These are phyloP conservation scores for Metopia argyrocephala DNA, from an alignment of 2,888 invertebrate genomes.

Conservation along the genomic window DNA sequence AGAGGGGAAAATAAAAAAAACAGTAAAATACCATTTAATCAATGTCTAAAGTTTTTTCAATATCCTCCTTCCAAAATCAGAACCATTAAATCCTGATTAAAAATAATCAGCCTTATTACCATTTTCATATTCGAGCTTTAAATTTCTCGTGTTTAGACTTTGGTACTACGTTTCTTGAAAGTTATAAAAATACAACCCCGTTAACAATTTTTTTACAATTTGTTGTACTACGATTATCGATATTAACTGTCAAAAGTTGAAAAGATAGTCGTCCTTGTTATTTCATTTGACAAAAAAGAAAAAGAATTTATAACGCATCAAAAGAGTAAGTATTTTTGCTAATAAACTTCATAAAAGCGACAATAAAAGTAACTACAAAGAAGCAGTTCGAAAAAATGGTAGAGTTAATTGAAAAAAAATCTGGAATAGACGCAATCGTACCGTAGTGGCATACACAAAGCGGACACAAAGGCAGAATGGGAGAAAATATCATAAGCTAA, in stretches of 20 bases:
- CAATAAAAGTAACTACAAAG: conserved; percentile 9
- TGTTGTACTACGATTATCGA: conserved; percentile 10
- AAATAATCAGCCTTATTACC: neutral
- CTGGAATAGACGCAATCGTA: neutral
- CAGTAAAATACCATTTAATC: too few relatives aligned
- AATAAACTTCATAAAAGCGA: neutral
- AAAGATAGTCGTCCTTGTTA: conserved; percentile 1
- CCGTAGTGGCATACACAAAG: conserved; percentile 1
- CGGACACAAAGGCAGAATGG: conserved; percentile 20
- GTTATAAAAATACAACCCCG: too few relatives aligned
- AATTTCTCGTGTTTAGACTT: too few relatives aligned
- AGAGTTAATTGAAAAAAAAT: neutral
- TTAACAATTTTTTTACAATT: too few relatives aligned
- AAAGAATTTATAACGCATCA: neutral
- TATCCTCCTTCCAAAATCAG: too few relatives aligned
- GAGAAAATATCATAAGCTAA: conserved; percentile 20
- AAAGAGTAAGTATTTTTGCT: neutral
- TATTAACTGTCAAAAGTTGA: neutral
- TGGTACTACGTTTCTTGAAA: too few relatives aligned
- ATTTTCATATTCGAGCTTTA: too few relatives aligned
- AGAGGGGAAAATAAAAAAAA: too few relatives aligned
- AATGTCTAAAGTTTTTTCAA: too few relatives aligned
- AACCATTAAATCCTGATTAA: too few relatives aligned
- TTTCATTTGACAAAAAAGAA: neutral
- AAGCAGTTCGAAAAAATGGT: conserved; percentile 8